Percentiles rank a stretch among this genome's conserved stretches.
Evolutionary conservation across 2,888 invertebrate genomes (phyloP).

Genomic region (Chrysolina haemoptera): DNA sequence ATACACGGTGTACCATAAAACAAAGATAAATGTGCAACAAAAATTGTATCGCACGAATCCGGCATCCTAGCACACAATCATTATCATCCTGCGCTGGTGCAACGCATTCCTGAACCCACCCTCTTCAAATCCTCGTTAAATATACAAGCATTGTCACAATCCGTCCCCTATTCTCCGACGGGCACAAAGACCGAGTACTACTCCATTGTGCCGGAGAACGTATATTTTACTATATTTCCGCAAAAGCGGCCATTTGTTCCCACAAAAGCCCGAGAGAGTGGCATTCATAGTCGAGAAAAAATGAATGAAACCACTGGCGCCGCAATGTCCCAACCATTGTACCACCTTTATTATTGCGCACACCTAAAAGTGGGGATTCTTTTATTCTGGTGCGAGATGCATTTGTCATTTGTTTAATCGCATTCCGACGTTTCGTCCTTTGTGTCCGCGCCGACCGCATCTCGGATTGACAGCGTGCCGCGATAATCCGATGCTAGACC

Average conservation of each 20-base stretch:
- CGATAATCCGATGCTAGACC: conserved; percentile 46
- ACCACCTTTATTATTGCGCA: conserved; percentile 44
- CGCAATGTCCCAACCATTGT: conserved; percentile 52
- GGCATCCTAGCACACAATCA: too few species aligned
- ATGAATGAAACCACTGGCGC: conserved; percentile 60
- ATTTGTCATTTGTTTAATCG: conserved; percentile 58
- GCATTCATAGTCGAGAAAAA: conserved; percentile 38
- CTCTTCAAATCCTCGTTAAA: conserved; percentile 31
- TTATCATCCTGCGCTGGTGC: neutral
- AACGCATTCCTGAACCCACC: neutral
- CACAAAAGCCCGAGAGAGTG: conserved; percentile 26
- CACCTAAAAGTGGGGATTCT: conserved; percentile 51
- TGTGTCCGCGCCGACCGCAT: conserved; percentile 48
- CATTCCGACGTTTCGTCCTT: conserved; percentile 56
- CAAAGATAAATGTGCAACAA: too few species aligned
- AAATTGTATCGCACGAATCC: too few species aligned
- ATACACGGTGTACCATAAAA: too few species aligned
- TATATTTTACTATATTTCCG: conserved; percentile 34
- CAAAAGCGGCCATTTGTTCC: conserved; percentile 31
- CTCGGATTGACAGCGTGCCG: conserved; percentile 55
- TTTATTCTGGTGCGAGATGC: conserved; percentile 51
- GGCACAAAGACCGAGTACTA: conserved; percentile 26
- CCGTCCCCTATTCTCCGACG: conserved; percentile 11
- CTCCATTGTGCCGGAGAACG: conserved; percentile 11
- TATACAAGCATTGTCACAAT: conserved; percentile 39